Evolutionary conservation across 2,797 vertebrate species (phyloP), one percentile per base, ranked within the genome.

Genomic region (Fistularia tabacaria): DNA sequence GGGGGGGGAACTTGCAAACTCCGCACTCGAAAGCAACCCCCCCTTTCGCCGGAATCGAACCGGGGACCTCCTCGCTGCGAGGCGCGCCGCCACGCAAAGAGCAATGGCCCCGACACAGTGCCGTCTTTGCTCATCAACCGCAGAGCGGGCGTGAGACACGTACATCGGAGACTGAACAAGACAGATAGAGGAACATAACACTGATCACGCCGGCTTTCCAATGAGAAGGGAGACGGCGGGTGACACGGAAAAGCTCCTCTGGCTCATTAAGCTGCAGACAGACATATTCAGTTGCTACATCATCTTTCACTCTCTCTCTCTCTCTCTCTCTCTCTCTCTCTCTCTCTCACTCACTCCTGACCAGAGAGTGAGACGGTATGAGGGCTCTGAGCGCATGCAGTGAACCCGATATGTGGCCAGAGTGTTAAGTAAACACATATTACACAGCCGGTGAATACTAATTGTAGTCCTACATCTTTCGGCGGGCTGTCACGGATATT

Each of bases 391-490:
- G 79, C 71, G 77, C 72, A 80, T 61, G 79, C 79, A 66, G 48
- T 64, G 71, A 82, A 66, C 77, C 79, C 78, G 85, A 82, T 85
- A 71, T 79, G 71, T 60, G 75, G 73, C 71, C 68, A 44, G 81
- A 67, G 81, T 66, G 75, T 71, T 64, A 86, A 89, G 87, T 81
- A 82, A 87, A 84, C 83, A 89, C 62, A 66, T 79, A 89, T 83
- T 62, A 72, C 83, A 66, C 55, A 38, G 57, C 73, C 62, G 41
- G 49, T 51, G 68, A 66, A 77, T 68, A 63, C 76, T 85, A 86
- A 87, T 83, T 85, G 74, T 82, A 67, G 61, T 45, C 59, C 68
- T 54, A 36, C 66, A 56, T 84, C 79, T 82, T 69, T 68, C 73
- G 41, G 25, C 71, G 72, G 68, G 72, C 72, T 66, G 67, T 79